Evolutionary conservation across 2,888 invertebrate genomes (phyloP), one percentile per base, ranked within the genome.

Genomic region (Odontomyia ornata): DNA sequence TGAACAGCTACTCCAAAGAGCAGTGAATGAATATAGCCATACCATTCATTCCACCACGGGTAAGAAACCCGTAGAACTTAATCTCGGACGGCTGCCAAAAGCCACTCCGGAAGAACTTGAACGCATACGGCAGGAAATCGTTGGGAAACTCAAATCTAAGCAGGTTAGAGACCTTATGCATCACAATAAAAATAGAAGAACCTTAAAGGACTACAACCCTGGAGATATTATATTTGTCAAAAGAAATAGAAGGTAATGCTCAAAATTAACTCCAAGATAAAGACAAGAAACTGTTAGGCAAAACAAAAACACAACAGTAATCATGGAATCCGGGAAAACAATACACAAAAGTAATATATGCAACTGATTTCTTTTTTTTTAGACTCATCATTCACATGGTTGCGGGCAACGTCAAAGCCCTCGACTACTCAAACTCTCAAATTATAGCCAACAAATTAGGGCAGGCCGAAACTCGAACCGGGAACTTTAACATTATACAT

Each of bases 191-290:
- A 76, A 47, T 28, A 76, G 15, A 69, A 80, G 27, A n/a, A 36
- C 72, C 4, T 30, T 73, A 3, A 79, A 77, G 77, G 47, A 69
- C 18, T 79, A 76, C 27, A 36, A 30, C 13, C 13, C 0, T 64
- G 64, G 64, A 15, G 64, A 30, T 9, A 64, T 15, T 15, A 64
- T 64, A 2, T 77, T 43, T 28, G 77, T 80, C 1, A 80, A 62
- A 65, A 79, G 77, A 3, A 81, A 79, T 27, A 81, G 79, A 69
- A 27, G 79, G 30, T 23, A 78, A 76, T 79, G 80, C 1, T 65
- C 77, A 52, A 52, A 52, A 5, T 36, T 43, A 36, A 76, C 73
- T 13, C 15, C 18, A 23, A 56, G 60, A 13, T 77, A 75, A 43
- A 15, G 52, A 28, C 11, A 75, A 46, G 72, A 77, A 62, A 47